phyloP scores from a whole-genome alignment of 2,113 vertebrate species.

The Grus americana region DNA sequence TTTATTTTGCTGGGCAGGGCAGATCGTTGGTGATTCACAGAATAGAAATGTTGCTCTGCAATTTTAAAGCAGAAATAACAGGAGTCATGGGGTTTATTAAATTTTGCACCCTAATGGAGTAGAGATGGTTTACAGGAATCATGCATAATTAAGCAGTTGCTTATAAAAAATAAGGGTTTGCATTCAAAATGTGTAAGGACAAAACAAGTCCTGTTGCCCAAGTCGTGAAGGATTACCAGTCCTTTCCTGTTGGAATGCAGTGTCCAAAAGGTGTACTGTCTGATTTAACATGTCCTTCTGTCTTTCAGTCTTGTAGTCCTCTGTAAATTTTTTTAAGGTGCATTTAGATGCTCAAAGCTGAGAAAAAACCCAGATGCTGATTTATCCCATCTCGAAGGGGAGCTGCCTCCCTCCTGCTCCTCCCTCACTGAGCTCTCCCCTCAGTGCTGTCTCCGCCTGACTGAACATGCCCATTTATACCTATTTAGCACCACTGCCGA shows the following conservation, averaged over 20 bases:
- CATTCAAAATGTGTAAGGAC: background rate
- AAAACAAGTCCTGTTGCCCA: background rate
- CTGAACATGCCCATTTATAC: conserved; percentile 22
- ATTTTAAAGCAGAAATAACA: background rate
- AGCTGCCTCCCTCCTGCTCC: background rate
- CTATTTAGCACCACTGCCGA: conserved; percentile 9
- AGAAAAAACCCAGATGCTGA: conserved; percentile 6
- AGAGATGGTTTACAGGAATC: background rate
- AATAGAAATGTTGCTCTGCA: background rate
- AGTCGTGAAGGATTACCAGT: rapidly evolving
- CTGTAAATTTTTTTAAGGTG: background rate
- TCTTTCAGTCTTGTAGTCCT: background rate
- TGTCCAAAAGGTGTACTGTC: background rate
- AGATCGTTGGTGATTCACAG: background rate
- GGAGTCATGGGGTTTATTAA: background rate
- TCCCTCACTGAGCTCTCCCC: background rate
- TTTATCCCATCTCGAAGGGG: conserved; percentile 53
- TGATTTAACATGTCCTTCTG: background rate
- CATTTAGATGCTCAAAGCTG: background rate
- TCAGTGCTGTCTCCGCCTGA: conserved; percentile 17
- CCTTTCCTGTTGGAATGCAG: background rate
- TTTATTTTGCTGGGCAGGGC: background rate
- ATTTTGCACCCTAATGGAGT: background rate
- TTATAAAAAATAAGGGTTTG: background rate
- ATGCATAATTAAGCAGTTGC: background rate